Evolutionary conservation across 2,797 vertebrate genomes (phyloP).

Genomic region (Alexandromys oeconomus): DNA sequence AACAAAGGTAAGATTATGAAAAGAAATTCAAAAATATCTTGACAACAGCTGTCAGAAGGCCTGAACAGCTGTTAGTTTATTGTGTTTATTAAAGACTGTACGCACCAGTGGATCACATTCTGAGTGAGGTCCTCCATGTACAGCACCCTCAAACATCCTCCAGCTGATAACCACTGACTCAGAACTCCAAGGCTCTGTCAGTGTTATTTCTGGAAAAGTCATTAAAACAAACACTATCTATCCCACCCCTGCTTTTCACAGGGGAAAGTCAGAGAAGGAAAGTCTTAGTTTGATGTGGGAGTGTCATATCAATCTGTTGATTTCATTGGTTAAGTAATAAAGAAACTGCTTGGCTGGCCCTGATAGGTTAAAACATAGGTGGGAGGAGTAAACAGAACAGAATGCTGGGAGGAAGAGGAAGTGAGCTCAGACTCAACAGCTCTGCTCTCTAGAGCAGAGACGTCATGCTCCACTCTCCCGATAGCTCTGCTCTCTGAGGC

Average conservation of each 20-base stretch:
- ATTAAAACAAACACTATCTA: background rate
- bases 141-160: background rate
- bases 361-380: too few species aligned
- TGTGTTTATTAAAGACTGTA: background rate
- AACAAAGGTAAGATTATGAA: background rate
- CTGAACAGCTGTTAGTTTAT: background rate
- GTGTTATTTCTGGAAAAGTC: background rate
- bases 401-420: too few species aligned
- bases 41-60: background rate
- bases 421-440: too few species aligned
- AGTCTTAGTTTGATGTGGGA: background rate
- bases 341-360: too few species aligned
- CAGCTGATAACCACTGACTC: background rate
- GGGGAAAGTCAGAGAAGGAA: background rate
- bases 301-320: too few species aligned
- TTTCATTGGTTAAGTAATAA: too few species aligned
- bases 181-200: background rate
- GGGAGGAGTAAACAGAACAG: too few species aligned
- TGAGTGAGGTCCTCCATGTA: background rate
- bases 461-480: too few species aligned
- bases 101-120: background rate
- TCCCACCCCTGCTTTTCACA: constrained; percentile 18
- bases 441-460: too few species aligned
- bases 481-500: too few species aligned
- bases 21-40: background rate